Evolutionary conservation across 2,113 vertebrate species (phyloP), one percentile per base, ranked within the genome.

Genomic region (Murina feae): DNA sequence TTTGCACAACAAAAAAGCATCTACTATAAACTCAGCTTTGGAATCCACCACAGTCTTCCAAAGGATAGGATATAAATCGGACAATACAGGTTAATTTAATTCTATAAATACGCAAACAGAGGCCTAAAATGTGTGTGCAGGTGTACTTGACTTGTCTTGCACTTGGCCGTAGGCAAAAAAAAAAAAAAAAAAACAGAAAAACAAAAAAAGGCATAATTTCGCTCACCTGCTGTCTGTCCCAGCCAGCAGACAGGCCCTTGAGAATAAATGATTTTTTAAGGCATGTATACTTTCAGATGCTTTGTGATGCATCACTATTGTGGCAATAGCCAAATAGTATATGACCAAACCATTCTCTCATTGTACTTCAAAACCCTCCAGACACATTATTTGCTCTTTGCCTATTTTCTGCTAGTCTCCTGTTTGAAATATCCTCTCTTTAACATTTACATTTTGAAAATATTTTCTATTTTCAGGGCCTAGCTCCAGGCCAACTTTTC

Each of bases 1-100:
- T 89, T 93, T 72, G 65, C 65, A 53, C 53, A 58, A 87, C 72
- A 85, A 89, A 96, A 86, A 91, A 92, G 53, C 60, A 82, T 30
- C 89, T 86, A 7, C 76, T 66, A 92, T 68, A 78, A 88, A 72
- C 51, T 76, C 17, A 83, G 74, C 37, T 95, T 86, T 90, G 66
- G n/a, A 96, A 55, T 86, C 0, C 69, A 47, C 32, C 86, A 85
- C 60, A 83, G 30, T 47, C 72, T 82, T 81, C 86, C 68, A n/a
- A 53, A 69, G 65, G 55, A 42, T 30, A 85, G 90, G 18, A 21
- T 72, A 35, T 44, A 51, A 96, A 60, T 49, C 83, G 68, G 79
- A 96, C 66, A 93, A 89, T 37, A 60, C 35, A 86, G 9, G 90
- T 69, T 75, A 66, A 96, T 0, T 83, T n/a, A 60, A 79, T 87